These are phyloP conservation scores for Reticulitermes speratus DNA, from an alignment of 1,140 invertebrate genomes.

Conservation along the genomic window DNA sequence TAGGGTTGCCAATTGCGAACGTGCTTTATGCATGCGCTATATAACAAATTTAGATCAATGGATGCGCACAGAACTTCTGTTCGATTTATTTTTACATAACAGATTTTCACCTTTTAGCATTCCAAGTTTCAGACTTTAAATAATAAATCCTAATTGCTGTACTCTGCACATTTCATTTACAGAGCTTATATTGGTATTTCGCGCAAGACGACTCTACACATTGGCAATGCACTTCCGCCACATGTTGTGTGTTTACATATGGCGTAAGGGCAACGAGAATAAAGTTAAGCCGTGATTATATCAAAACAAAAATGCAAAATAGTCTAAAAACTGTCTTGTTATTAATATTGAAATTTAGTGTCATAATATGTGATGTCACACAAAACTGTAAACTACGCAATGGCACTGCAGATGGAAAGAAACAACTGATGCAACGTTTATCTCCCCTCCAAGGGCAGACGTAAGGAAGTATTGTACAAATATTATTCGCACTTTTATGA, in stretches of 20 bases:
- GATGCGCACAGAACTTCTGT: too few species aligned
- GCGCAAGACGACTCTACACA: not conserved
- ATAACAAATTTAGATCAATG: too few species aligned
- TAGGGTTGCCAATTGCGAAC: too few species aligned
- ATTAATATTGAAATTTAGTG: not conserved
- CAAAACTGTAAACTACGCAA: not conserved
- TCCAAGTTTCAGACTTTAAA: too few species aligned
- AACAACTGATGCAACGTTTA: not conserved
- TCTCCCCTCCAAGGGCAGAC: not conserved
- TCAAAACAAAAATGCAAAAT: not conserved
- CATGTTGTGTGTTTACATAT: not conserved
- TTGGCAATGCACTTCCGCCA: not conserved
- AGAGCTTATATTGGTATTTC: not conserved
- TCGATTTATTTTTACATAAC: too few species aligned
- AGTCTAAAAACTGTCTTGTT: not conserved
- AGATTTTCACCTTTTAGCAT: too few species aligned
- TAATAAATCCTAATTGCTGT: too few species aligned
- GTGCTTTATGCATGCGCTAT: too few species aligned
- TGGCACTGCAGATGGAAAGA: not conserved
- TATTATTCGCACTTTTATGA: not conserved
- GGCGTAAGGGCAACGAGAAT: not conserved
- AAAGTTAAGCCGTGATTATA: not conserved
- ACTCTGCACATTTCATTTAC: too few species aligned
- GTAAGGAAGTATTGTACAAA: not conserved
- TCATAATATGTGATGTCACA: not conserved